Percentiles rank a stretch among this genome's conserved stretches.
phyloP scores from a whole-genome alignment of 2,797 vertebrate genomes.

The Xenentodon cancila region DNA sequence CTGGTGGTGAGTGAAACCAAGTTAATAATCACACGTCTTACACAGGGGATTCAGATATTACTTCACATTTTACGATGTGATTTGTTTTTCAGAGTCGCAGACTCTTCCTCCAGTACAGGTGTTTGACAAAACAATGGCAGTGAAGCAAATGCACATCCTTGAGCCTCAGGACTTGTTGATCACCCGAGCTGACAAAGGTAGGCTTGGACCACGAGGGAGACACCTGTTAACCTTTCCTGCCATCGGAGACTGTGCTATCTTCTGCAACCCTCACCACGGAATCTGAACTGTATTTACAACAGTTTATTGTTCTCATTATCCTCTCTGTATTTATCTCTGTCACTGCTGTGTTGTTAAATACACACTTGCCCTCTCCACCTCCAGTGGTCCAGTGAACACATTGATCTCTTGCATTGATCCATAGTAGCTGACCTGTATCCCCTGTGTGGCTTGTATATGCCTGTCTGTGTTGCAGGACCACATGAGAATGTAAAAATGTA shows the following conservation, averaged over 20 bases:
- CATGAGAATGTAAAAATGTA: constrained; percentile 9
- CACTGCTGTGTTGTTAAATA: constrained; percentile 39
- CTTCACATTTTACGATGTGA: neutral
- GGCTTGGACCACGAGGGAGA: neutral
- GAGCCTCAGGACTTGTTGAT: constrained; percentile 95
- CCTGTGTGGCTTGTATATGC: constrained; percentile 20
- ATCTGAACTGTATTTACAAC: constrained; percentile 23
- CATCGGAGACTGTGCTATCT: neutral
- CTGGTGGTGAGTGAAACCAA: constrained; percentile 69
- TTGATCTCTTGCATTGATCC: constrained; percentile 58
- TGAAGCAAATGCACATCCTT: constrained; percentile 96
- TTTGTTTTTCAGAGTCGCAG: constrained; percentile 81
- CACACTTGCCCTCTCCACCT: constrained; percentile 41
- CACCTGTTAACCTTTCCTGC: neutral
- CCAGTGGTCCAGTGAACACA: constrained; percentile 42
- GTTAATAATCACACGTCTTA: constrained; percentile 1
- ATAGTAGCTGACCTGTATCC: constrained; percentile 61
- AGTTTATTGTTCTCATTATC: constrained; percentile 28
- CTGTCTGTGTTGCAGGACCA: constrained; percentile 26
- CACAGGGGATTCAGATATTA: neutral
- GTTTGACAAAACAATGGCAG: constrained; percentile 93
- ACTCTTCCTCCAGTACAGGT: constrained; percentile 84
- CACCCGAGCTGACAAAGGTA: constrained; percentile 94
- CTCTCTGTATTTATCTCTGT: constrained; percentile 36
- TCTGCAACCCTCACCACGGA: constrained; percentile 15